Evolutionary conservation across 2,113 vertebrate species (phyloP).

Genomic region (Stictonetta naevosa): DNA sequence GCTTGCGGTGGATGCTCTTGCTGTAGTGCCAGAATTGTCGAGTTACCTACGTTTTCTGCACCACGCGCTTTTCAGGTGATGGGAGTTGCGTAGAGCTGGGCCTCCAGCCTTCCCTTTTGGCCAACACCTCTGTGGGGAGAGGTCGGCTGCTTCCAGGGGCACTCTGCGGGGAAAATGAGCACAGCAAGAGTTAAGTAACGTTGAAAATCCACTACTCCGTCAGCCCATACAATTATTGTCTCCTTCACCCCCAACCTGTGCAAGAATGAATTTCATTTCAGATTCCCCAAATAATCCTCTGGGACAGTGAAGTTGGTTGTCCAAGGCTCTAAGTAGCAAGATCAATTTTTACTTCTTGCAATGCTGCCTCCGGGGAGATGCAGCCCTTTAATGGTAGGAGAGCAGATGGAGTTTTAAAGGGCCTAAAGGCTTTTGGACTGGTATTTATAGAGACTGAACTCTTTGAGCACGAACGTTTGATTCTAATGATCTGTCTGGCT

Average conservation of each 20-base stretch:
- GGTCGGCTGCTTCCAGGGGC: not conserved
- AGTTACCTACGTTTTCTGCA: not conserved
- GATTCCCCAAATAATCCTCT: not conserved
- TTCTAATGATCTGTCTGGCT: conserved; percentile 7
- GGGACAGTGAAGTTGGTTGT: not conserved
- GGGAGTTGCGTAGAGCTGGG: not conserved
- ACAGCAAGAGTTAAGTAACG: not conserved
- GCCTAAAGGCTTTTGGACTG: not conserved
- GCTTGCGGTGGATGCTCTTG: not conserved
- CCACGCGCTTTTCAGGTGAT: fast-evolving
- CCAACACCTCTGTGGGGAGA: not conserved
- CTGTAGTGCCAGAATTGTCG: not conserved
- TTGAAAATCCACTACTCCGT: not conserved
- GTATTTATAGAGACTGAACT: not conserved
- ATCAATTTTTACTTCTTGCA: not conserved
- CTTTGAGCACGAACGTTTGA: conserved; percentile 14
- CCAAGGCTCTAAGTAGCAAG: not conserved
- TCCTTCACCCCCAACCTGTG: not conserved
- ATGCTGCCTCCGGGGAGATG: not conserved
- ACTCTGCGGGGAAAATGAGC: not conserved
- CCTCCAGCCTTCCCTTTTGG: not conserved
- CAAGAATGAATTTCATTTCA: not conserved
- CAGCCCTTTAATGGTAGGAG: not conserved
- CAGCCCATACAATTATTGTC: not conserved
- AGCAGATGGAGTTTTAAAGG: conserved; percentile 21